Base-by-base conservation (phyloP, 2,113 vertebrate genomes). In the Psettodes erumei region DNA sequence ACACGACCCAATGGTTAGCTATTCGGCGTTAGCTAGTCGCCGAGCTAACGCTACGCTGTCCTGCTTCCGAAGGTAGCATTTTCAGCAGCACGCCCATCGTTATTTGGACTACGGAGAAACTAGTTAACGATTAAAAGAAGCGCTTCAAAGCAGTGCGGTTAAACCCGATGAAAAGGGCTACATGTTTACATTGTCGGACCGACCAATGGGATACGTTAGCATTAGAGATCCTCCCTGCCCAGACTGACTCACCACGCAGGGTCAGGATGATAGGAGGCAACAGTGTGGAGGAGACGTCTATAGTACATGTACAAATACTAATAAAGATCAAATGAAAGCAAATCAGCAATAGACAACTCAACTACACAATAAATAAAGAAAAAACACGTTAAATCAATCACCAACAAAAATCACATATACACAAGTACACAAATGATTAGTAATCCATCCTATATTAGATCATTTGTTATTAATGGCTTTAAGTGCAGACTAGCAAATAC, bases 181-280 rank as follows among this genome's bases (percentile, higher is more conserved):
- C 88, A 88, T 89, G 82, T 89, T 91, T 87, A 86, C 89, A 79
- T 1, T 47, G 62, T 32, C 77, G 56, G 38, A 61, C 32, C 32
- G 62, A 63, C 73, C 79, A 71, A 75, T 55, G 5, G 51, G 58
- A 70, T 9, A 21, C 43, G 37, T 32, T 21, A 35, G 65, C 43
- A 43, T 48, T 70, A 55, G 65, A 60, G 76, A 77, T 75, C 67
- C 42, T 60, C 51, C 58, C 42, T 7, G 27, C 71, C 68, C 64
- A 35, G 18, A n/a, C 56, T 10, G 8, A 60, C 0, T 58, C 75
- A 77, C 79, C 78, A 87, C 79, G n/a, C n/a, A n/a, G n/a, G n/a
- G n/a, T n/a, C n/a, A n/a, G n/a, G n/a, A n/a, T n/a, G n/a, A n/a
- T n/a, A n/a, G n/a, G n/a, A n/a, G n/a, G n/a, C n/a, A n/a, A n/a